Base-by-base conservation (phyloP, 1,140 invertebrate species). In the Amyelois transitella region DNA sequence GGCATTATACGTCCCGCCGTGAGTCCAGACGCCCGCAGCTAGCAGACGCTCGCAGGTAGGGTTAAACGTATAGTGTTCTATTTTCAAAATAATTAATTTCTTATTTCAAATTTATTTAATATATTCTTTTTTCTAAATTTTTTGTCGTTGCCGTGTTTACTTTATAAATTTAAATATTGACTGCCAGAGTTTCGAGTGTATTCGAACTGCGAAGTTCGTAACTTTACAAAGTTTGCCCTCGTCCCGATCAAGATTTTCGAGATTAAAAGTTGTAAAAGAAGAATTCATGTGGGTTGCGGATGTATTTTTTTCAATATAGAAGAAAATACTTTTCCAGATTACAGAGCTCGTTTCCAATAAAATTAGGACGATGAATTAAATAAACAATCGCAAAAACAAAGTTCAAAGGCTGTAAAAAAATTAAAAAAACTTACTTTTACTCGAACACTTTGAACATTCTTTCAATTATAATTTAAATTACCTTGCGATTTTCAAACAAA, bases 1-100 rank as follows among this genome's bases (percentile, higher is more conserved):
- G 75, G 78, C 78, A 79, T 75, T 81, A 57, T 8, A 69, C 65
- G 61, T 67, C 65, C 57, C 59, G 62, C 66, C 58, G 55, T 65
- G 65, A 44, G n/a, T 24, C 19, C 60, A 64, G 67, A 47, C 52
- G 58, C 67, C 56, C 66, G 69, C 75, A 12, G 32, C 32, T n/a
- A 14, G 45, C 18, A 18, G 18, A 22, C 5, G 20, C 18, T 17
- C 45, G 19, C 45, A 48, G 45, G 45, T 48, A 10, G 8, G 45
- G 12, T 48, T 48, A 48, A 21, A 17, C 45, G 45, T 6, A 12
- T 20, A 20, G 45, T 21, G 19, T 48, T 48, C 45, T 5, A 48
- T 48, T 48, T 48, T 48, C 1, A 22, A 22, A 48, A 21, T 12
- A 19, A 19, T 2, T 10, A 1, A n/a, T 38, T 45, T 45, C 19